Base-by-base conservation (phyloP, 1,140 invertebrate species). In the Neuroterus valhalla region DNA sequence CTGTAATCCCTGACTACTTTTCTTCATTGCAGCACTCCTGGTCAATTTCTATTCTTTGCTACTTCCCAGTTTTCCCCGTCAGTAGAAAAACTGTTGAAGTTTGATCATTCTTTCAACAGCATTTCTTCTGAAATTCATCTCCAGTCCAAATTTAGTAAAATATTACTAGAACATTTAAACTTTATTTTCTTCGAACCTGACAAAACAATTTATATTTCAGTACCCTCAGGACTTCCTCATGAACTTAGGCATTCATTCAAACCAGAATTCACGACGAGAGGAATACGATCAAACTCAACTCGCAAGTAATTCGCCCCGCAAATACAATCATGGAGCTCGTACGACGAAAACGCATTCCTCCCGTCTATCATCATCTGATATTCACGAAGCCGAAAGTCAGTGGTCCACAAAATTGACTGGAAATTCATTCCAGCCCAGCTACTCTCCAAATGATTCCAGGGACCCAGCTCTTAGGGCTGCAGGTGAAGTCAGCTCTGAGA, bases 351-450 rank as follows among this genome's bases (percentile, higher is more conserved):
- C 77, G 75, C 79, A 80, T 70, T 15, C 77, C 73, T 23, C 72
- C 8, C 70, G 76, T 23, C 31, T 55, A 44, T 19, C 67, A 76
- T 66, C 70, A 1, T 50, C 78, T 17, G 89, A 90, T 70, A 89
- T 90, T 71, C 88, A 90, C 66, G 88, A 88, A 1, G 83, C 88
- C 0, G 91, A 93, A 62, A 92, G 92, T 6, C 91, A 93, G 50
- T 94, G 93, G 93, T 94, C 93, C 1, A 92, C 93, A 5, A 93
- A 92, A 78, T 78, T 92, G 68, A 91, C 91, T 11, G 85, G 84
- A 31, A 90, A 89, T 72, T 91, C 91, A 4, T 93, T 93, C 76
- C 92, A 92, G 78, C 91, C 91, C 8, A 87, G 85, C 6, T 91
- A 88, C 76, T 91, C 90, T 74, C 88, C 90, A 3, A 92, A 92